Conservation (phyloP, 2,113 vertebrate species). For the Chloropsis hardwickii region DNA sequence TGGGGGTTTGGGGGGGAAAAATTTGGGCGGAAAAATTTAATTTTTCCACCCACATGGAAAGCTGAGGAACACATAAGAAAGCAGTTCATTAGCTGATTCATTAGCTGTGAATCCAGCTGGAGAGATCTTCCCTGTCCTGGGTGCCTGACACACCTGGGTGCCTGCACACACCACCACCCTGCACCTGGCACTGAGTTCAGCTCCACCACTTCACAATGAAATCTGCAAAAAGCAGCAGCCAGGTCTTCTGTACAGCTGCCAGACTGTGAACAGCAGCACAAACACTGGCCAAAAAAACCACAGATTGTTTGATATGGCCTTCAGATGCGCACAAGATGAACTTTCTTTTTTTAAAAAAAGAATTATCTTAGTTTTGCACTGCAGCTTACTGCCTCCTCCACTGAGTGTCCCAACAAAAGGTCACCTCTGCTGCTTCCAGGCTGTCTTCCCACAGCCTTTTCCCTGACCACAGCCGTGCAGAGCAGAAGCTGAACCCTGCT, state of each 20-base stretch:
- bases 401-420: background rate
- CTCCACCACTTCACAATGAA: background rate
- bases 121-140: background rate
- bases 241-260: too few relatives aligned
- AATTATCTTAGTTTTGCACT: background rate
- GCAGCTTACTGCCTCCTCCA: background rate
- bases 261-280: background rate
- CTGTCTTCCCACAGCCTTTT: background rate
- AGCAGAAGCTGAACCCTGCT: background rate
- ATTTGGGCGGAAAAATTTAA: too few relatives aligned
- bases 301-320: background rate
- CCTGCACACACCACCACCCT: background rate
- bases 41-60: background rate
- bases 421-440: background rate
- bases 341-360: accelerated
- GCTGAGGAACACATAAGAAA: background rate
- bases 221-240: background rate
- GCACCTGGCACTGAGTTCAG: background rate
- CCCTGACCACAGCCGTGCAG: background rate
- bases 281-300: background rate
- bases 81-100: background rate
- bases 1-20: background rate
- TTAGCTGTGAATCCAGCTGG: background rate
- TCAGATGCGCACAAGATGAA: background rate
- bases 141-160: background rate